These are phyloP conservation scores for Aleiodes sp. DNA, from an alignment of 1,140 invertebrate genomes.

Conservation along the genomic window DNA sequence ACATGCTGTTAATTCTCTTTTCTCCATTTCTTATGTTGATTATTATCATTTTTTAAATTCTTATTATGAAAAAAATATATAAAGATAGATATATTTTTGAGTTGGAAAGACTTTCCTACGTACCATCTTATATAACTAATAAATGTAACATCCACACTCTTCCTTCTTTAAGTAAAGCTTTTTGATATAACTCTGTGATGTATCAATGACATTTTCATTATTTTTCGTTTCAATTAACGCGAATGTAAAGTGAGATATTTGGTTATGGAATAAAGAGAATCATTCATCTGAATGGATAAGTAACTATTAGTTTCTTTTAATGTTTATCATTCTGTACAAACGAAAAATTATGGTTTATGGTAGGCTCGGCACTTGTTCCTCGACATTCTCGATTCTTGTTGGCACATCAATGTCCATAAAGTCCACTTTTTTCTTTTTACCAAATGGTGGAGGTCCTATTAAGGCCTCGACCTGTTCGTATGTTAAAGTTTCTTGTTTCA, in stretches of 20 bases:
- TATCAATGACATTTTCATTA: neutral
- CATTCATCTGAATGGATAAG: neutral
- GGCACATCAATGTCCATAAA: slow-evolving; percentile 81
- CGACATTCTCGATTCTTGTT: slow-evolving; percentile 47
- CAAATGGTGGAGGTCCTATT: slow-evolving; percentile 89
- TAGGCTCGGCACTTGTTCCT: slow-evolving; percentile 16
- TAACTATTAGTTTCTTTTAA: neutral
- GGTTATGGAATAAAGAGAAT: neutral
- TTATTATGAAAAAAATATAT: neutral
- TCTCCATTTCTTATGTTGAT: neutral
- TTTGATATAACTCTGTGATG: slow-evolving; percentile 6
- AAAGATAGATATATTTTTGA: slow-evolving; percentile 13
- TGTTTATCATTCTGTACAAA: slow-evolving; percentile 14
- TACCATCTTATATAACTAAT: neutral
- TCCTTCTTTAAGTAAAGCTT: no score
- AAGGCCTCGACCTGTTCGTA: slow-evolving; percentile 90
- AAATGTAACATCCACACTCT: no score
- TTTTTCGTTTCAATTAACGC: neutral
- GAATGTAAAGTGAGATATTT: neutral
- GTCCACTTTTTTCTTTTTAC: slow-evolving; percentile 80
- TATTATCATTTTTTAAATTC: neutral
- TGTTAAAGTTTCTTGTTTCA: slow-evolving; percentile 91
- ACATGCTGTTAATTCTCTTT: slow-evolving; percentile 4
- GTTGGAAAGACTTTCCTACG: slow-evolving; percentile 3
- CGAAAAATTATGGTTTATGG: neutral